Base-by-base conservation (phyloP, 37 sponge, comb jelly and placozoan genomes). In the Geodia barretti region DNA sequence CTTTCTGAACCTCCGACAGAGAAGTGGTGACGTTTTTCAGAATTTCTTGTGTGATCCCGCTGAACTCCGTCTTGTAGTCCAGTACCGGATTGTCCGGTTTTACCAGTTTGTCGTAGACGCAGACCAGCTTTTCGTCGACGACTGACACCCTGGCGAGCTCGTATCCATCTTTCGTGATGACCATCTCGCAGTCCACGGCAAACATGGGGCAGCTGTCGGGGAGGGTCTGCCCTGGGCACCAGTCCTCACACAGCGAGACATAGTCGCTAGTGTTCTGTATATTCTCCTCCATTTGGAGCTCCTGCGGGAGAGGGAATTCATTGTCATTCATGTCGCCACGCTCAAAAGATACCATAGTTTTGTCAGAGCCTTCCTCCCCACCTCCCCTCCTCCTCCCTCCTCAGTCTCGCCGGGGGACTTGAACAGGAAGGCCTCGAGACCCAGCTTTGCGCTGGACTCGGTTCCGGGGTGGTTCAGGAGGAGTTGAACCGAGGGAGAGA, bases 161-260 rank as follows among this genome's bases (percentile, higher is more conserved):
- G 39, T 70, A 69, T 0, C 88, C 90, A 7, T 9, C 35, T 3
- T 41, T 28, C 19, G 86, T 85, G n/a, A 54, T 66, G 8, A 95
- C 95, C 95, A 95, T 95, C 43, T 95, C 95, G 74, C 95, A 95
- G 60, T 95, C 95, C 11, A 95, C 39, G 5, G 95, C 83, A 86
- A 89, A 92, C 87, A 95, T 73, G 9, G 87, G 93, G 7, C 34
- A 60, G 33, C 75, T 37, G 3, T 60, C 62, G 7, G 30, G n/a
- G n/a, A n/a, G n/a, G n/a, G n/a, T n/a, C n/a, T n/a, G n/a, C n/a
- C n/a, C n/a, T n/a, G n/a, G n/a, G n/a, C n/a, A n/a, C n/a, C 28
- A 34, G 7, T 30, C 47, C 74, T 24, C 17, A 8, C 42, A 35
- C 39, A 26, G 39, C 21, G 9, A 8, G 30, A 42, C 5, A 35